A percentile compares a stretch with the other conserved stretches of the same genome.
phyloP scores from a whole-genome alignment of 2,888 invertebrate species.

The Temnothorax ravouxi region DNA sequence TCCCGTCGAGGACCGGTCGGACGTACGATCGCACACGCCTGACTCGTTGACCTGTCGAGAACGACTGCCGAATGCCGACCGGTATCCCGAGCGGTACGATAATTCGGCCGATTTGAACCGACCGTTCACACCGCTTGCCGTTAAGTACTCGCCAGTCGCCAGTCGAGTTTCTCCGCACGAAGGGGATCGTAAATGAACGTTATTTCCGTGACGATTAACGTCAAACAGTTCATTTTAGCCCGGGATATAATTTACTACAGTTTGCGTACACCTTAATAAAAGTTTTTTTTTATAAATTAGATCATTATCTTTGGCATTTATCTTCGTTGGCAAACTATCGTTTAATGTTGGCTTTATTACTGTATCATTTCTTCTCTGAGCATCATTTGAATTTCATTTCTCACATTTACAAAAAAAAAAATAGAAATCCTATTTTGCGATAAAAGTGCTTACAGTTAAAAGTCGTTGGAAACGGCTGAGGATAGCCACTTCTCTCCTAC shows the following conservation, averaged over 20 bases:
- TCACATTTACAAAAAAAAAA: background rate
- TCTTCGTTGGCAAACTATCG: background rate
- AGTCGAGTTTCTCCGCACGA: background rate
- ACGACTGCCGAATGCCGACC: too few relatives aligned
- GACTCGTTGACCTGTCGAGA: background rate
- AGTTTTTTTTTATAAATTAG: background rate
- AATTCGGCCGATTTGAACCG: background rate
- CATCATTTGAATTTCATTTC: background rate
- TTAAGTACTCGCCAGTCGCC: too few relatives aligned
- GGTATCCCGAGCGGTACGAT: background rate
- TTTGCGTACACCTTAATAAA: background rate
- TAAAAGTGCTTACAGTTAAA: background rate
- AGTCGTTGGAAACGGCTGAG: background rate
- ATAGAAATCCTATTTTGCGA: background rate
- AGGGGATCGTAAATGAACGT: background rate
- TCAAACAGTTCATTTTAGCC: background rate
- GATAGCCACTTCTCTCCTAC: background rate
- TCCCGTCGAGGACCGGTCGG: background rate
- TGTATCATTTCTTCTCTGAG: background rate
- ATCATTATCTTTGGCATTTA: background rate
- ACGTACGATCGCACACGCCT: background rate
- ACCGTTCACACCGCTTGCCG: background rate
- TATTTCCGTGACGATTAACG: background rate
- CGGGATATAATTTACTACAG: background rate
- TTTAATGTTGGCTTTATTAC: background rate